Conservation (phyloP, 2,113 vertebrate species). For the Epinephelus cyanopodus region DNA sequence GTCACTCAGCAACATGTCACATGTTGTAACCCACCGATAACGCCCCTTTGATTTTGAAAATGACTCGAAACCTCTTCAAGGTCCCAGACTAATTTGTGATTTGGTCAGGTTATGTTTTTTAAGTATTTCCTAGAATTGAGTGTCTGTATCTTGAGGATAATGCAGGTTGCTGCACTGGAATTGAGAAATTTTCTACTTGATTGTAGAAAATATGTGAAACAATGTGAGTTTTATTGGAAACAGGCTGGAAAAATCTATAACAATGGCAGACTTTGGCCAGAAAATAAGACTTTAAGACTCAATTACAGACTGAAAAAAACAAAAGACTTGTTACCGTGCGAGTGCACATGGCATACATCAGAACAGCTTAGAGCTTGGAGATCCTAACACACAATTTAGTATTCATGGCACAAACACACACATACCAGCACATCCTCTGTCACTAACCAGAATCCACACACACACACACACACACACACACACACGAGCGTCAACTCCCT, state of each 20-base stretch:
- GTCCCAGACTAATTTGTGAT: too few species aligned
- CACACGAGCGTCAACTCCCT: slow-evolving; percentile 45
- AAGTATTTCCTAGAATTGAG: background rate
- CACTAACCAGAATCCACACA: slow-evolving; percentile 57
- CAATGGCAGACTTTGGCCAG: background rate
- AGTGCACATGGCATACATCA: slow-evolving; percentile 22
- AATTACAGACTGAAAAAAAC: slow-evolving; percentile 1
- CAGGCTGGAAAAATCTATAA: background rate
- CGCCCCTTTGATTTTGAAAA: too few species aligned
- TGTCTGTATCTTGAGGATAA: background rate
- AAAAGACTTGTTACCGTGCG: slow-evolving; percentile 19
- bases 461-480: slow-evolving; percentile 24
- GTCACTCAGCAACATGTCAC: too few species aligned
- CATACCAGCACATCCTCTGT: slow-evolving; percentile 48
- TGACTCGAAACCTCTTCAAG: too few species aligned
- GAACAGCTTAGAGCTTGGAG: slow-evolving; percentile 20
- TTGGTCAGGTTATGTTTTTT: background rate
- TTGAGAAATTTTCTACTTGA: background rate
- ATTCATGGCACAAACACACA: slow-evolving; percentile 56
- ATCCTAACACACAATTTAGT: slow-evolving; percentile 46
- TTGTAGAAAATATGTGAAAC: slow-evolving; percentile 5
- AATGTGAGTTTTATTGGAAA: slow-evolving; percentile 4
- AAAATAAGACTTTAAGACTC: slow-evolving; percentile 19
- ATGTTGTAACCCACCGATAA: too few species aligned
- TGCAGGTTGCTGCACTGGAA: background rate